Evolutionary conservation across 2,888 invertebrate species (phyloP), one percentile per base, ranked within the genome.

Genomic region (Tineola bisselliella): DNA sequence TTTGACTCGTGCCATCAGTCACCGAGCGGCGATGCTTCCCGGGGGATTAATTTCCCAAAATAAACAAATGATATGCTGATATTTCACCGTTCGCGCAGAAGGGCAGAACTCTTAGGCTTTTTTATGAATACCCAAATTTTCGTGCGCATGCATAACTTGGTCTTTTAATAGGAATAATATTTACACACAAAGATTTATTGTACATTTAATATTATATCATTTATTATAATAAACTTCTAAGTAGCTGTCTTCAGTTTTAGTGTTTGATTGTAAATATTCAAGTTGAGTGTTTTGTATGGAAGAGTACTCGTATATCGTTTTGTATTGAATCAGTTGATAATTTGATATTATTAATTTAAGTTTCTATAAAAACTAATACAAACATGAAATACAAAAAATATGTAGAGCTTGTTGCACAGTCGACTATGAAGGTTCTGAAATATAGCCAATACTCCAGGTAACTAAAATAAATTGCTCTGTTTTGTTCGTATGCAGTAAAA

Each of bases 41-140:
- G 65, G 70, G 73, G 77, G 77, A 81, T 80, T 80, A 75, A 81
- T 80, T 77, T 74, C 69, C 68, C 75, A 74, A 78, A 77, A 78
- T 76, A 79, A 79, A 78, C 78, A 79, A 81, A 82, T 81, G 76
- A 76, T 74, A 74, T 72, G 73, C 74, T 75, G 75, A 77, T 77
- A 76, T 79, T 76, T 70, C 72, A 70, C 70, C 68, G 66, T 52
- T 17, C 56, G 19, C 12, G 17, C 58, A n/a, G 56, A 56, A 56
- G 56, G 19, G 25, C 3, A 1, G 54, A 18, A 54, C 54, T 54
- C 54, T 18, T n/a, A 54, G n/a, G 17, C 25, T 25, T 13, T 44
- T 44, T 25, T 25, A 25, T 25, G 25, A 25, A 25, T 25, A 25
- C 25, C 25, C 25, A 6, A 25, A 25, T 25, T 38, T 38, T 38